Conservation (phyloP, 2,797 vertebrate genomes). For the Liasis olivaceus region DNA sequence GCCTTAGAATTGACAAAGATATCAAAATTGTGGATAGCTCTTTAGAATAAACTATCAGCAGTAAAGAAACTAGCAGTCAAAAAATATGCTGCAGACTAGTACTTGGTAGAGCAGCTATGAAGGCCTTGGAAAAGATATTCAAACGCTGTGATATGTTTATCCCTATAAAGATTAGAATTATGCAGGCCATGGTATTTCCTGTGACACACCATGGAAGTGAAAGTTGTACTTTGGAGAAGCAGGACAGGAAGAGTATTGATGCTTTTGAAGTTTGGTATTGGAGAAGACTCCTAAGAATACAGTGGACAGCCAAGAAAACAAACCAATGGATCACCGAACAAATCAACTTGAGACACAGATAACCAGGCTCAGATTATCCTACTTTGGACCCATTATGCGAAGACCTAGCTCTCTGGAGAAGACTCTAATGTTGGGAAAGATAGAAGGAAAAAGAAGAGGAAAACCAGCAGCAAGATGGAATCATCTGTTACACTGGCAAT, state of each 20-base stretch:
- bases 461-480: background rate
- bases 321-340: background rate
- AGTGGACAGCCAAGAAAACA: background rate
- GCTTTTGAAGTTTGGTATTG: background rate
- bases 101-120: background rate
- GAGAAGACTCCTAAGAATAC: background rate
- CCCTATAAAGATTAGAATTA: background rate
- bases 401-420: background rate
- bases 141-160: too few relatives aligned
- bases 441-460: background rate
- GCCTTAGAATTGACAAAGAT: background rate
- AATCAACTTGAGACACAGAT: background rate
- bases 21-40: too few relatives aligned
- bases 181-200: background rate
- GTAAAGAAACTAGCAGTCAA: background rate
- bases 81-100: background rate
- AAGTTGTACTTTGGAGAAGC: background rate
- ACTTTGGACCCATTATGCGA: background rate
- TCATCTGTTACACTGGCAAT: background rate
- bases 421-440: background rate
- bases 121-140: background rate
- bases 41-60: background rate
- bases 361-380: background rate
- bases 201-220: background rate
- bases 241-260: background rate